Base-by-base conservation (phyloP, 2,888 invertebrate genomes). In the Macrophya alboannulata region DNA sequence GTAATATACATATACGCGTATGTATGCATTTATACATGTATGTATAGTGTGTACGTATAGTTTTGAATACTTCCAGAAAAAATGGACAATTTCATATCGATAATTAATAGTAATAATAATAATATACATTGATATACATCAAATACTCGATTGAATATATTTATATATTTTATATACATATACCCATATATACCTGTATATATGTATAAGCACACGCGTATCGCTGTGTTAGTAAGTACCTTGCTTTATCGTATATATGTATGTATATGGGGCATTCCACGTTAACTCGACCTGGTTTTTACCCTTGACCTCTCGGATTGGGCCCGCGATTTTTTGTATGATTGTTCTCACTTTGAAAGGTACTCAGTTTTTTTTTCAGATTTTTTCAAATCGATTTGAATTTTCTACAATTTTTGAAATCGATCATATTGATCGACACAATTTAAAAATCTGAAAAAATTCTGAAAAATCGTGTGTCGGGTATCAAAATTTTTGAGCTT, bases 191-290 rank as follows among this genome's bases (percentile, higher is more conserved):
- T 65, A 65, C 21, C 17, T 48, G 15, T 48, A 68, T 68, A 17
- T 37, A 68, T 37, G 31, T 31, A 10, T 68, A 68, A 68, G 68
- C 68, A 68, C 31, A 68, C 68, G 10, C 68, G 15, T 0, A 68
- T 68, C 55, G 55, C 68, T 37, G 68, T 68, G 25, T 68, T 31
- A 25, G 68, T 68, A 68, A 68, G 68, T 68, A 68, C 68, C 68
- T 68, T 12, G 37, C 68, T 68, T 37, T 12, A 55, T 55, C 55
- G 55, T 17, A 55, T 55, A 55, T 55, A n/a, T 55, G 4, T 9
- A 12, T 51, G 3, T 51, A 51, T 12, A n/a, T n/a, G n/a, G n/a
- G n/a, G n/a, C n/a, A n/a, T n/a, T n/a, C n/a, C n/a, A n/a, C n/a
- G n/a, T n/a, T n/a, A n/a, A n/a, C n/a, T n/a, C n/a, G n/a, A n/a